Conservation (phyloP, 37 sponge, comb jelly and placozoan genomes). For the Spongilla lacustris region DNA sequence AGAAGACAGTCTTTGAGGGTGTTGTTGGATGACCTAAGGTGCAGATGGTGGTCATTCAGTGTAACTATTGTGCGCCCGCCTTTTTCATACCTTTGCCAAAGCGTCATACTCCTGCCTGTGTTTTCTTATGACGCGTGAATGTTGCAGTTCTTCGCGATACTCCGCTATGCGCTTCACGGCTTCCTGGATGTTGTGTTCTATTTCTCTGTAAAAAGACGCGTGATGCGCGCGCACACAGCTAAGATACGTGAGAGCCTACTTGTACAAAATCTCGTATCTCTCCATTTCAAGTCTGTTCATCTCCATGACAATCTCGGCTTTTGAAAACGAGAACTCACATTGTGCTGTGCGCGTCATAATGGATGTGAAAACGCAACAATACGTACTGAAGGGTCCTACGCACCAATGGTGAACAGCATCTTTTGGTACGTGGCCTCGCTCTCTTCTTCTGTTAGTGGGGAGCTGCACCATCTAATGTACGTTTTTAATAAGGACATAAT, state of each 20-base stretch:
- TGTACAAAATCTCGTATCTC: slow-evolving; percentile 69
- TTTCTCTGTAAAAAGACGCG: slow-evolving; percentile 6
- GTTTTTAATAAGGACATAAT: slow-evolving; percentile 81
- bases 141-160: slow-evolving; percentile 64
- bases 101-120: slow-evolving; percentile 84
- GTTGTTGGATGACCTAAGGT: slow-evolving; percentile 77
- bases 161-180: slow-evolving; percentile 59
- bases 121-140: slow-evolving; percentile 65
- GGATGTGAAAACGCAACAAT: background rate
- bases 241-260: slow-evolving; percentile 43
- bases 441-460: slow-evolving; percentile 35
- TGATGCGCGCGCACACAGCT: too few relatives aligned
- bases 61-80: background rate
- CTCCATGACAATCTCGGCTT: slow-evolving; percentile 73
- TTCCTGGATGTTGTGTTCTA: slow-evolving; percentile 60
- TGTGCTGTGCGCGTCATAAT: slow-evolving; percentile 17
- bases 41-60: background rate
- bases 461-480: slow-evolving; percentile 85
- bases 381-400: background rate
- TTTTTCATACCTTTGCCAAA: slow-evolving; percentile 35
- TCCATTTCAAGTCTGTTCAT: slow-evolving; percentile 87
- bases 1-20: slow-evolving; percentile 70
- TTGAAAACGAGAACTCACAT: slow-evolving; percentile 73
- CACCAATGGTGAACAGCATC: slow-evolving; percentile 83
- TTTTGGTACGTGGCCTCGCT: slow-evolving; percentile 79